Conservation (phyloP, 2,113 vertebrate species). For the Martes martes region DNA sequence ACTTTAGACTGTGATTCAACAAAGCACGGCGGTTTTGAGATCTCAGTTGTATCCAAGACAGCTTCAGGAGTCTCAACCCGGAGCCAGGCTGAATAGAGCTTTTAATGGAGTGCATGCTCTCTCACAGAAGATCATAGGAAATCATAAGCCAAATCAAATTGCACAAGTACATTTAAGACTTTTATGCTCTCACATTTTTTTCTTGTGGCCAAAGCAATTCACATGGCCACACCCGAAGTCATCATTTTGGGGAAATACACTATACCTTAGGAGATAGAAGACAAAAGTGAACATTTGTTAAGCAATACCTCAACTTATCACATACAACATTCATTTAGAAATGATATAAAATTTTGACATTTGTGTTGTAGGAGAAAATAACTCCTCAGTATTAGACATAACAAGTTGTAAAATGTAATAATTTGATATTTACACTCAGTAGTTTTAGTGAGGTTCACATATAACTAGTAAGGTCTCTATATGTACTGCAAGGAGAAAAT, state of each 20-base stretch:
- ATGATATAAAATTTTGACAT: neutral
- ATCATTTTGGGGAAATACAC: neutral
- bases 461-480: neutral
- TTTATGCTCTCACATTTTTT: neutral
- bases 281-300: neutral
- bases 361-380: neutral
- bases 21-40: neutral
- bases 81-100: neutral
- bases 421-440: neutral
- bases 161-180: neutral
- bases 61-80: neutral
- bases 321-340: neutral
- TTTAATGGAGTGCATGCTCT: neutral
- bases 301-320: neutral
- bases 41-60: neutral
- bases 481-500: neutral
- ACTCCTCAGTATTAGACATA: neutral
- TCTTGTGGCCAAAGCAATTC: neutral
- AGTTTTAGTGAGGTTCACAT: neutral
- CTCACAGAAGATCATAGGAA: neutral
- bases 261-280: neutral
- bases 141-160: neutral
- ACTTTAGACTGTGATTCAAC: neutral
- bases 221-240: accelerated
- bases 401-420: neutral